phyloP scores from a whole-genome alignment of 2,113 vertebrate genomes.

The Sturnira hondurensis region DNA sequence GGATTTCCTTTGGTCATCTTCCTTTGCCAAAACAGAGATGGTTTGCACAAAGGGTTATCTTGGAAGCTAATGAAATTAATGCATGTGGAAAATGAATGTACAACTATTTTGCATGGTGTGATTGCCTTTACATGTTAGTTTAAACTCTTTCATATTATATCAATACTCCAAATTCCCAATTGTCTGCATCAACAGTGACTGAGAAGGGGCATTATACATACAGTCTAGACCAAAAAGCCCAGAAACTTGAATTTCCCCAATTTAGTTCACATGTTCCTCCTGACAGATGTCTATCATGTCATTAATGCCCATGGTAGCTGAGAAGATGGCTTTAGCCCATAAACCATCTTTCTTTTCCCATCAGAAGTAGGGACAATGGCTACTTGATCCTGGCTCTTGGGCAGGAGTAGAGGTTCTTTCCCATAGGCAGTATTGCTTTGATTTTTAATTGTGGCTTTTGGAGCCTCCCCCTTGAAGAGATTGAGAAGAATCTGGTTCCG shows the following conservation, averaged over 20 bases:
- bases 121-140: not conserved
- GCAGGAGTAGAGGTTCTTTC: not conserved
- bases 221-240: not conserved
- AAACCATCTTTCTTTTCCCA: not conserved
- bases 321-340: not conserved
- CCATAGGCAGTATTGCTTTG: fast-evolving
- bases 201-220: not conserved
- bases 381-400: not conserved
- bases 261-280: not conserved
- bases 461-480: not conserved
- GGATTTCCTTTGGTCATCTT: not conserved
- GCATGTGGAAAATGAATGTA: not conserved
- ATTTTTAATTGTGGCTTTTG: not conserved
- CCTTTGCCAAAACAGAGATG: not conserved
- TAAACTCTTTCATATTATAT: not conserved
- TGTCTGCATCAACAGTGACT: not conserved
- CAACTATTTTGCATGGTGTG: not conserved
- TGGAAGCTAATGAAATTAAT: not conserved
- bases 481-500: not conserved
- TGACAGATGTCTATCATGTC: not conserved
- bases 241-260: not conserved
- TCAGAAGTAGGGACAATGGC: not conserved
- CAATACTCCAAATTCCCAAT: not conserved
- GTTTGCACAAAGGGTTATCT: not conserved
- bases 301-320: too few relatives aligned